These are phyloP conservation scores for Anorthoa munda DNA, from an alignment of 2,888 invertebrate species.

Conservation along the genomic window DNA sequence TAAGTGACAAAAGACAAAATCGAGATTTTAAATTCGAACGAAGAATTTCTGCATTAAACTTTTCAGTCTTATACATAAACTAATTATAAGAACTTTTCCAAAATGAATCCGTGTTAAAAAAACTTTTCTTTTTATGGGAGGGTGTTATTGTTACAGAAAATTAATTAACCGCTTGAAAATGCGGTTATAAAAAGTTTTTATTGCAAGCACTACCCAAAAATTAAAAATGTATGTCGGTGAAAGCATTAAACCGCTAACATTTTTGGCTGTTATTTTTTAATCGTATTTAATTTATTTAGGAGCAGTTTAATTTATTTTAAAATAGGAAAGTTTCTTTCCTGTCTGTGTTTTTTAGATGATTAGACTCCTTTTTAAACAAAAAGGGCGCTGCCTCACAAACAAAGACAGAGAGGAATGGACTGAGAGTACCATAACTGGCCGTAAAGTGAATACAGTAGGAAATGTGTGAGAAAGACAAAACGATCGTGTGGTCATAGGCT, in stretches of 20 bases:
- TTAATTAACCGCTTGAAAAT: constrained; percentile 29
- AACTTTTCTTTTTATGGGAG: background rate
- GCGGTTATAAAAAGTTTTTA: constrained; percentile 29
- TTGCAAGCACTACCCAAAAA: constrained; percentile 6
- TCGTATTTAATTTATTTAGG: background rate
- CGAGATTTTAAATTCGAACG: background rate
- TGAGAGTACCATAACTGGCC: background rate
- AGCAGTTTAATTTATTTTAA: constrained; percentile 10
- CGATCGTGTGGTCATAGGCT: background rate
- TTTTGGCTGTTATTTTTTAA: constrained; percentile 19
- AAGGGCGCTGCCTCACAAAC: background rate
- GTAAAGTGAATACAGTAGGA: background rate
- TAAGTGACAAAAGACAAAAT: background rate
- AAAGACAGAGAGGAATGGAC: background rate
- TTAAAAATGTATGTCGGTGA: constrained; percentile 5
- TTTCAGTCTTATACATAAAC: background rate
- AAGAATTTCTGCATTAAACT: background rate
- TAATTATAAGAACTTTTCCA: background rate
- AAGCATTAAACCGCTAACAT: constrained; percentile 3
- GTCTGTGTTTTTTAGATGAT: background rate
- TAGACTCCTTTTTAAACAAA: background rate
- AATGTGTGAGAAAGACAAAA: background rate
- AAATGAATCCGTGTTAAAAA: background rate
- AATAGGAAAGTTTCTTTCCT: background rate
- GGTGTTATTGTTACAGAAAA: constrained; percentile 14